Base-by-base conservation (phyloP, 2,797 vertebrate species). In the Echeneis naucrates region DNA sequence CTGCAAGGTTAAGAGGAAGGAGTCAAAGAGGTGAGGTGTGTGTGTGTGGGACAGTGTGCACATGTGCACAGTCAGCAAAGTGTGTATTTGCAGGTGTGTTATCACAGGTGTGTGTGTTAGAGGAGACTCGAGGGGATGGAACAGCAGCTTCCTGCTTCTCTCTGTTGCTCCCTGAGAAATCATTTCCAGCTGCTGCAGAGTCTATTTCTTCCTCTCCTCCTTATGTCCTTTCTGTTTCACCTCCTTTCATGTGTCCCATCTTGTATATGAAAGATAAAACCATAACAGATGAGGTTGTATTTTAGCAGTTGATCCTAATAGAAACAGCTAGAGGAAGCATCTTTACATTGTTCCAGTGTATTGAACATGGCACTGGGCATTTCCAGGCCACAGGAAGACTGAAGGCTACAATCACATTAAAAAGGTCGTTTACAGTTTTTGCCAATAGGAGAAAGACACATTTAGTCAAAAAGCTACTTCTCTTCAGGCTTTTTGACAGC, bases 121-220 rank as follows among this genome's bases (percentile, higher is more conserved):
- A 35, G 48, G 32, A 63, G 75, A 71, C 87, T 87, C 72, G 7
- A 78, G 85, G 87, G 85, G 86, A 77, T 55, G 65, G 54, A 68
- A 77, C 71, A 75, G 84, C 80, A 82, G 82, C 68, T 80, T 84
- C 85, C 80, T 77, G 75, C 83, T 75, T 30, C 76, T 87, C 71
- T 83, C 35, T 14, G 51, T 85, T 4, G 53, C 80, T 87, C 88
- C 71, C 80, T 77, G 76, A 84, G 84, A 88, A 91, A 90, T 90
- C 74, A 84, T 86, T 84, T 87, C 80, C 82, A 87, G 78, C 74
- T 80, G 77, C 86, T 71, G 79, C 66, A 82, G 79, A 83, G 77
- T 55, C 77, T 66, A n/a, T n/a, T 66, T 72, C 47, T 62, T 60
- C 50, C 60, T 79, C 60, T 54, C 52, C 40, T 38, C 62, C 66